These are phyloP conservation scores for Cyprinodon tularosa DNA, from an alignment of 2,113 vertebrate species.

Conservation along the genomic window DNA sequence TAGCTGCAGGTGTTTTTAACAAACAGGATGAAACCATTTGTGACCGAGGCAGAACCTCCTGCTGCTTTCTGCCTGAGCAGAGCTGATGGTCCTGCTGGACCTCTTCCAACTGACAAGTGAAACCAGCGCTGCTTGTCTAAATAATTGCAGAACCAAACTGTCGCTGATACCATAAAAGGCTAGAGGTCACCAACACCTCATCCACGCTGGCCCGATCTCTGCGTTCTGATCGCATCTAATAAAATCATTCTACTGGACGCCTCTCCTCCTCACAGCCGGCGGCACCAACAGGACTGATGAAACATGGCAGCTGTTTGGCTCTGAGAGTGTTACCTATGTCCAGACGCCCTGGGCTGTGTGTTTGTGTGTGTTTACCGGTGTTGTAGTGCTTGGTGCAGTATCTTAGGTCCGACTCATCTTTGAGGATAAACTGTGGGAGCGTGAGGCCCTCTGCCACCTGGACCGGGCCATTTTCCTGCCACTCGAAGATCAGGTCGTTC, in stretches of 20 bases:
- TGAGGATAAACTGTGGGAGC: slow-evolving; percentile 94
- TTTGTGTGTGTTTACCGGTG: slow-evolving; percentile 82
- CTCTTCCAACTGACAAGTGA: not conserved
- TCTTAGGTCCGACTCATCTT: slow-evolving; percentile 93
- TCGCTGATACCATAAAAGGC: not conserved
- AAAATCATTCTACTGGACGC: not conserved
- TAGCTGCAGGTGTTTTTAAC: not conserved
- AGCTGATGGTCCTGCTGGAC: not conserved
- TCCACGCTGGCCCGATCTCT: not conserved
- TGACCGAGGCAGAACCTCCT: not conserved
- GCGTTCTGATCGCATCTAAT: not conserved
- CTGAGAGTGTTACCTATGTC: not conserved
- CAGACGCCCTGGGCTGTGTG: not conserved
- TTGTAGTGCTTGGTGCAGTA: slow-evolving; percentile 98
- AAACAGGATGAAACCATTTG: not conserved
- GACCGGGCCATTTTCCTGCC: slow-evolving; percentile 96
- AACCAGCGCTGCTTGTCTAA: not conserved
- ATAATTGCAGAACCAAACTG: not conserved
- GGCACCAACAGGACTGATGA: slow-evolving; percentile 16
- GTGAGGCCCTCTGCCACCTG: slow-evolving; percentile 97
- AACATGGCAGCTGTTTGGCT: slow-evolving; percentile 20
- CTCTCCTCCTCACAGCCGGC: not conserved
- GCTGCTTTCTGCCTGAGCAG: not conserved
- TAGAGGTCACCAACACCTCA: not conserved
- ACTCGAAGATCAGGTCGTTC: slow-evolving; percentile 99